Conservation (phyloP, 1,140 invertebrate species). For the Tetramorium parvispinum region DNA sequence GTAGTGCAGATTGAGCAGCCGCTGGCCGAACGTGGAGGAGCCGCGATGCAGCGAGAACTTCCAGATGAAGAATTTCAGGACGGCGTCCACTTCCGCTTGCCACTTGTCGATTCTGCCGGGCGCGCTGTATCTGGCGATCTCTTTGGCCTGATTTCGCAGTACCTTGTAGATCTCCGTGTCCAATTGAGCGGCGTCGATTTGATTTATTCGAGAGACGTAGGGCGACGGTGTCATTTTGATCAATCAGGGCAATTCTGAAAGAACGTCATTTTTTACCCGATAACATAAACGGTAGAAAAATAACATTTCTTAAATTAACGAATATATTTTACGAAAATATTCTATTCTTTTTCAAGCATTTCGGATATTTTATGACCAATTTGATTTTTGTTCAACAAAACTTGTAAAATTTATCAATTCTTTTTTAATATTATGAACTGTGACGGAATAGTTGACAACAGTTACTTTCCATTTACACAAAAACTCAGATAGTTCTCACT, state of each 20-base stretch:
- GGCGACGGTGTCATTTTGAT: constrained; percentile 70
- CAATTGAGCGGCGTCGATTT: constrained; percentile 82
- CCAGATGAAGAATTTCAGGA: constrained; percentile 81
- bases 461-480: no score
- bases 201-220: constrained; percentile 83
- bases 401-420: not conserved
- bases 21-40: constrained; percentile 82
- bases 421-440: not conserved
- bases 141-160: constrained; percentile 74
- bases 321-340: not conserved
- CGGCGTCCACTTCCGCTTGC: constrained; percentile 81
- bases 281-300: not conserved
- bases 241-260: not conserved
- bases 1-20: constrained; percentile 82
- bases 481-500: no score
- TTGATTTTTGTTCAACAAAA: not conserved
- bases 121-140: constrained; percentile 76
- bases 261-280: not conserved
- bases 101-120: constrained; percentile 77
- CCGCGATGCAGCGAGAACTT: constrained; percentile 79
- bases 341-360: not conserved
- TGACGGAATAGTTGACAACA: not conserved
- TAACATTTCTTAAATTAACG: not conserved
- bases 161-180: constrained; percentile 83
- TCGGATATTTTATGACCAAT: not conserved